These are phyloP conservation scores for Catharus bicknelli DNA, from an alignment of 2,113 vertebrate species.

Conservation along the genomic window DNA sequence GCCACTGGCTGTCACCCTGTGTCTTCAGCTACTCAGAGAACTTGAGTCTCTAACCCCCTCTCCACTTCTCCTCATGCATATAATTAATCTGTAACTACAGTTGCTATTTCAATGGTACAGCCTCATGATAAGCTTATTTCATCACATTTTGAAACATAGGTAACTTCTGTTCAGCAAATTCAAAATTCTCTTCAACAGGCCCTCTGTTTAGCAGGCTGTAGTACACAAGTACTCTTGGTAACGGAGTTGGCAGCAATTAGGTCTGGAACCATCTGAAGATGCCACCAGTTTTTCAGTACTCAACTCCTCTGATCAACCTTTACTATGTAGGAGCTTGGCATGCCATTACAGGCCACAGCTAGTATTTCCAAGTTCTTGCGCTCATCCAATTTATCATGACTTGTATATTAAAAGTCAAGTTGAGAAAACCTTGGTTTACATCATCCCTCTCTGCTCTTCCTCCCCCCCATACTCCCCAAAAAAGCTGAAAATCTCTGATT, in stretches of 20 bases:
- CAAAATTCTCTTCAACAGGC: no score
- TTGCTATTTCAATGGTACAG: not conserved
- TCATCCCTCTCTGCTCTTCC: no score
- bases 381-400: not conserved
- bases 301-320: not conserved
- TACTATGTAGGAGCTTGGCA: not conserved
- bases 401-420: not conserved
- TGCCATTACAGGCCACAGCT: not conserved
- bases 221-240: not conserved
- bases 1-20: not conserved
- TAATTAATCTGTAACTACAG: not conserved
- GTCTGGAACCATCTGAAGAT: not conserved
- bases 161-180: not conserved
- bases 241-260: not conserved
- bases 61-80: not conserved
- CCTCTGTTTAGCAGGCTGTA: not conserved
- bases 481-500: not conserved
- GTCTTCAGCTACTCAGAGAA: not conserved
- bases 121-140: not conserved
- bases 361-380: not conserved
- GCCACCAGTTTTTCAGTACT: not conserved
- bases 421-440: not conserved
- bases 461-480: rapidly evolving
- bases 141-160: not conserved
- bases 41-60: not conserved